Conservation (phyloP, 2,888 invertebrate species). For the Tuta absoluta region DNA sequence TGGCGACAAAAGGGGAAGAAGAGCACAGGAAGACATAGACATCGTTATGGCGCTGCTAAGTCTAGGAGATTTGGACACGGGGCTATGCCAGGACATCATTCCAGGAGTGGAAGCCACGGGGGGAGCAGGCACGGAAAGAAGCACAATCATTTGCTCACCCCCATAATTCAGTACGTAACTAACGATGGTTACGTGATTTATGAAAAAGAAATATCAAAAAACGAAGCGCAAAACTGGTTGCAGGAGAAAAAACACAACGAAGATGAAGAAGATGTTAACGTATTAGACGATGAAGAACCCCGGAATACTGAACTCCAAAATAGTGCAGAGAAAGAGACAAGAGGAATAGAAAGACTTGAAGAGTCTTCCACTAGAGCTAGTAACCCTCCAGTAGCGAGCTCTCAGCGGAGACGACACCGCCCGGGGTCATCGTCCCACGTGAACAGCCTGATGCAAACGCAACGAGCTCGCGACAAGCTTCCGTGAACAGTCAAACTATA, state of each 20-base stretch:
- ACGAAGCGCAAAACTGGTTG: conserved; percentile 67
- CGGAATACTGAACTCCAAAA: not conserved
- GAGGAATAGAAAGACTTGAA: not conserved
- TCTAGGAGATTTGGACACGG: conserved; percentile 12
- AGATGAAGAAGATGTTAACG: not conserved
- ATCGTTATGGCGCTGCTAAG: not conserved
- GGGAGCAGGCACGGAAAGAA: conserved; percentile 27
- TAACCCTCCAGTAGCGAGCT: not conserved
- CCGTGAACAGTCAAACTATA: not conserved
- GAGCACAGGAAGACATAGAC: not conserved
- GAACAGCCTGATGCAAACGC: not conserved
- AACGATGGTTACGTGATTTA: conserved; percentile 73
- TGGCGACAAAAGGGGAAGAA: conserved; percentile 6
- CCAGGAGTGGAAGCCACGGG: not conserved
- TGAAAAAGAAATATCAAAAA: conserved; percentile 65
- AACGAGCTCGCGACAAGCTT: not conserved
- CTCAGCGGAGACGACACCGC: not conserved
- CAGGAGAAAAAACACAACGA: conserved; percentile 42
- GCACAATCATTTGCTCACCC: conserved; percentile 54
- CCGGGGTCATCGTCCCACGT: not conserved
- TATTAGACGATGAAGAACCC: not conserved
- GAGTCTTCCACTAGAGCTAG: not conserved
- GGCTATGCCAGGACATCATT: not conserved
- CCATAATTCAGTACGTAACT: conserved; percentile 69
- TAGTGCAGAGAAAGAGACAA: not conserved